These are phyloP conservation scores for Drosophila busckii DNA, from an alignment of 1,140 invertebrate species.

Conservation along the genomic window DNA sequence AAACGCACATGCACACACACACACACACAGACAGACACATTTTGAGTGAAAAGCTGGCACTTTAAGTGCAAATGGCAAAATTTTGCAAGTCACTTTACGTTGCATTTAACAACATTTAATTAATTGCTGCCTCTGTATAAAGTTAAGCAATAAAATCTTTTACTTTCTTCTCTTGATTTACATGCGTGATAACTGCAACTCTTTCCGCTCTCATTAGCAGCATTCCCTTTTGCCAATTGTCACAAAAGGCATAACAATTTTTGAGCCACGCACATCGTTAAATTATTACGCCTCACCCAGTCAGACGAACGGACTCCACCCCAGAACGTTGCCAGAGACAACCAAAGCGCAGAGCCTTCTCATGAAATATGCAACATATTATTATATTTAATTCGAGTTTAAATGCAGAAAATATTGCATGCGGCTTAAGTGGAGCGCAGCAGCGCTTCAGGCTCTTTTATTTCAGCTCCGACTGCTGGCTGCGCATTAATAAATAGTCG, in stretches of 20 bases:
- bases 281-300: conserved; percentile 66
- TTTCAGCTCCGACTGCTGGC: conserved; percentile 8
- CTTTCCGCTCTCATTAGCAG: conserved; percentile 9
- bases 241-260: neutral
- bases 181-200: too few relatives aligned
- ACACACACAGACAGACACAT: too few relatives aligned
- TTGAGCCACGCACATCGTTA: conserved; percentile 55
- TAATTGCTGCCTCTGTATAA: too few relatives aligned
- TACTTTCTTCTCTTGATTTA: too few relatives aligned
- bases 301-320: conserved; percentile 27
- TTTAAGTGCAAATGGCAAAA: too few relatives aligned
- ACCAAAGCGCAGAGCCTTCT: conserved; percentile 6
- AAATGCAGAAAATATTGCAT: conserved; percentile 34
- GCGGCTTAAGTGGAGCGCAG: conserved; percentile 52
- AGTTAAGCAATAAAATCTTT: too few relatives aligned
- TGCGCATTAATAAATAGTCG: conserved; percentile 65
- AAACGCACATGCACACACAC: too few relatives aligned
- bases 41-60: too few relatives aligned
- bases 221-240: neutral
- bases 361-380: conserved; percentile 39
- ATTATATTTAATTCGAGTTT: conserved; percentile 48
- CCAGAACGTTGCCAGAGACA: conserved; percentile 43
- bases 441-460: neutral
- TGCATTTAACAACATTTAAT: too few relatives aligned
- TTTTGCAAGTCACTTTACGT: too few relatives aligned